Evolutionary conservation across 2,888 invertebrate species (phyloP).

Genomic region (Rhagonycha lutea): DNA sequence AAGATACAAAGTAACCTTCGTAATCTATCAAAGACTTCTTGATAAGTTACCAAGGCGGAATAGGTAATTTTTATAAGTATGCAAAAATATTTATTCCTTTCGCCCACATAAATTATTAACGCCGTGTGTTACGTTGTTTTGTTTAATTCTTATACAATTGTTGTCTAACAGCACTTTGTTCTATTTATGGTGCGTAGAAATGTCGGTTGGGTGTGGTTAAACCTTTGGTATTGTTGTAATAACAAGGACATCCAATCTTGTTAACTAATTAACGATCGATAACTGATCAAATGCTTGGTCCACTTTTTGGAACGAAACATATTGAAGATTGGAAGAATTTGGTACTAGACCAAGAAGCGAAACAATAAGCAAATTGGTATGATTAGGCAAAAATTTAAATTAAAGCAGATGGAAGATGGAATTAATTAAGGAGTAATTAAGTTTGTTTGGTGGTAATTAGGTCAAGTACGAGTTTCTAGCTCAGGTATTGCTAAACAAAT

Average conservation of each 20-base stretch:
- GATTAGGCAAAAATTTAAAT: background rate
- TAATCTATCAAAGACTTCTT: slow-evolving; percentile 14
- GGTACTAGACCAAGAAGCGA: background rate
- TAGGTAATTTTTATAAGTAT: slow-evolving; percentile 28
- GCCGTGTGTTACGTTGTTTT: slow-evolving; percentile 31
- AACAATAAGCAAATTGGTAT: background rate
- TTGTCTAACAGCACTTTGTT: slow-evolving; percentile 12
- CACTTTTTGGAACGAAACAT: background rate
- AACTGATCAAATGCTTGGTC: background rate
- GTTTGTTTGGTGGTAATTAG: slow-evolving; percentile 11
- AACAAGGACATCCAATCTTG: slow-evolving; percentile 19
- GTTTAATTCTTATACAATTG: slow-evolving; percentile 6
- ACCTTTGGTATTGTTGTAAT: slow-evolving; percentile 7
- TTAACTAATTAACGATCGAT: slow-evolving; percentile 6
- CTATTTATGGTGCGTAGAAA: slow-evolving; percentile 14
- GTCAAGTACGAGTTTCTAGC: slow-evolving; percentile 27
- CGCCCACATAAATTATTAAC: slow-evolving; percentile 29
- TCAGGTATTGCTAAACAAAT: slow-evolving; percentile 22
- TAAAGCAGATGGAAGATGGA: slow-evolving; percentile 6
- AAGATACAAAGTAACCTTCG: slow-evolving; percentile 24
- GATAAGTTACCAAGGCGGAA: slow-evolving; percentile 30
- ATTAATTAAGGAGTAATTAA: slow-evolving; percentile 6
- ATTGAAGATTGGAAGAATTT: background rate
- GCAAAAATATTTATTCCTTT: slow-evolving; percentile 30
- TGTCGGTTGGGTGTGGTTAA: slow-evolving; percentile 18